These are phyloP conservation scores for Lepisosteus osseus DNA, from an alignment of 2,113 vertebrate genomes.

Conservation along the genomic window DNA sequence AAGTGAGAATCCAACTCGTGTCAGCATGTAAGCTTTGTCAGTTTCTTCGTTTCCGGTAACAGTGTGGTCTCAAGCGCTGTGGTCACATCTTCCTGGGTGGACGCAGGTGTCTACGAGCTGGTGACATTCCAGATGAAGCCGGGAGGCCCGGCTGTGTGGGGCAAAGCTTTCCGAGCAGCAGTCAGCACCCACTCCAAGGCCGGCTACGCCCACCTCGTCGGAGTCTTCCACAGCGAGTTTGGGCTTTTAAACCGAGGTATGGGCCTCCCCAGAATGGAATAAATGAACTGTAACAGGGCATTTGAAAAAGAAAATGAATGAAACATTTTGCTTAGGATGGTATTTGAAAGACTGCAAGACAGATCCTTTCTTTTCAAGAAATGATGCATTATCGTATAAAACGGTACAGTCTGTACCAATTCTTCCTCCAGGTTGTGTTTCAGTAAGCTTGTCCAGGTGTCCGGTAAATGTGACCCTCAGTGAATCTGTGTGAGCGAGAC, in stretches of 20 bases:
- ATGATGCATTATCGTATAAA: background rate
- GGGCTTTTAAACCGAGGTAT: constrained; percentile 82
- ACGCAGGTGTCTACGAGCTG: constrained; percentile 84
- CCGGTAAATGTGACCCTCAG: background rate
- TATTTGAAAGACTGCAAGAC: no score
- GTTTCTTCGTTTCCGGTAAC: no score
- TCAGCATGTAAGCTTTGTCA: no score
- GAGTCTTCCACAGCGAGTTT: constrained; percentile 82
- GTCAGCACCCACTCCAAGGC: constrained; percentile 65
- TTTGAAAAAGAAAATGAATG: no score
- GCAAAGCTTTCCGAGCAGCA: constrained; percentile 66
- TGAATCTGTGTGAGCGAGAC: no score
- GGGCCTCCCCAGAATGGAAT: background rate
- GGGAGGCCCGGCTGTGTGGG: constrained; percentile 85
- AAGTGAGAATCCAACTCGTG: no score
- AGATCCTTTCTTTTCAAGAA: background rate
- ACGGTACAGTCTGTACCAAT: no score
- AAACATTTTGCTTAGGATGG: no score
- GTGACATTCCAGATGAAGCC: constrained; percentile 82
- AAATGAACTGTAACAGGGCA: no score
- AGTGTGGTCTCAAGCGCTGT: no score
- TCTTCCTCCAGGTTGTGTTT: background rate
- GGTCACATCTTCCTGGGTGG: no score
- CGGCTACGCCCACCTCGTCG: constrained; percentile 77
- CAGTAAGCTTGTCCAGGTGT: background rate